Evolutionary conservation across 2,888 invertebrate species (phyloP), one percentile per base, ranked within the genome.

Genomic region (Napeogenes sylphis): DNA sequence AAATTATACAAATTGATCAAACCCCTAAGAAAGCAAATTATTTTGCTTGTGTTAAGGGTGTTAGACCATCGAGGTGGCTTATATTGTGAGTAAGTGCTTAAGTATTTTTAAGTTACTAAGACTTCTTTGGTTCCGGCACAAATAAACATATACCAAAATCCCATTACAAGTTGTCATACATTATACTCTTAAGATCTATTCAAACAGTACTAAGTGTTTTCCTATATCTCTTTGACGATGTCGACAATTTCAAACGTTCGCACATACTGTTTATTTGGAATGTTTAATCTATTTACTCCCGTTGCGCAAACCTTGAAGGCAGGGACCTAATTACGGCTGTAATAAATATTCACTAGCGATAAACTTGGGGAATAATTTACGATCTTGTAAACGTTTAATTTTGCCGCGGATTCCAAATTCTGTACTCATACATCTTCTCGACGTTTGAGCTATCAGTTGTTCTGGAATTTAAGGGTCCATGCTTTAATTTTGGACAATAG

Each of bases 281-380:
- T 81, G 78, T 77, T 78, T 81, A 82, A 82, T 82, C 79, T 82
- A 82, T 84, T 83, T 62, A 77, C 78, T 78, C 75, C 75, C 71
- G 75, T 82, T 82, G 75, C 77, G 78, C 76, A 82, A 85, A 80
- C 80, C 80, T 81, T 77, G 73, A 77, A 82, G 79, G 76, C 81
- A 79, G 73, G 77, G 82, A 85, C 81, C 83, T 85, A 86, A 85
- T 87, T 87, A 86, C 79, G 80, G 76, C 79, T 68, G 80, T 78
- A 84, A 83, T 86, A 86, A 86, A 86, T 86, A 84, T 85, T 84
- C 84, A 84, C 84, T 82, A 84, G 81, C 81, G 78, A 85, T 85
- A 85, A 87, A 85, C 81, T 85, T 81, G 71, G 80, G 70, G 82
- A 84, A 83, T 84, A 85, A 84, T 85, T 86, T 82, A 85, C 78